A percentile compares a stretch with the other conserved stretches of the same genome.
These are phyloP conservation scores for Pterophyllum scalare DNA, from an alignment of 2,113 vertebrate genomes.

Conservation along the genomic window DNA sequence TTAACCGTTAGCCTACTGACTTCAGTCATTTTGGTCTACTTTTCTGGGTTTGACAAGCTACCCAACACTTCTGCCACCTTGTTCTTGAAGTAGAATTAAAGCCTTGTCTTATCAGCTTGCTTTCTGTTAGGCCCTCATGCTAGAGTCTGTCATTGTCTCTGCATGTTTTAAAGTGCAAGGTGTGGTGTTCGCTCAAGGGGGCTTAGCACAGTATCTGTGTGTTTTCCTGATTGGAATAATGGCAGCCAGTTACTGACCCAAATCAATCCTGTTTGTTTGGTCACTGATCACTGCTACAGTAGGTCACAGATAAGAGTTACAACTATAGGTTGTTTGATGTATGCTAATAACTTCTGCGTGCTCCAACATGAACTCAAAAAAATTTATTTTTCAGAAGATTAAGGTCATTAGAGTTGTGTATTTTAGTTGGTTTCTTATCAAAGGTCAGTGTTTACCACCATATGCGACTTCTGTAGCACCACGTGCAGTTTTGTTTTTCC, in stretches of 20 bases:
- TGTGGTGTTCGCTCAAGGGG: constrained; percentile 48
- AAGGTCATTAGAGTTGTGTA: neutral
- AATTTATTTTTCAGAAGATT: neutral
- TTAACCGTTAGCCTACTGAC: neutral
- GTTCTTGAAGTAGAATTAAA: neutral
- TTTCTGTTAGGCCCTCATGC: neutral
- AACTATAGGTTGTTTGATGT: neutral
- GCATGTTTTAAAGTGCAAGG: constrained; percentile 55
- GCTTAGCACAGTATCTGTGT: neutral
- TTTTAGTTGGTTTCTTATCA: constrained; percentile 36
- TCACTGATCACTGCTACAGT: constrained; percentile 29
- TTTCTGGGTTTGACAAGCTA: constrained; percentile 8
- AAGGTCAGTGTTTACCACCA: constrained; percentile 29
- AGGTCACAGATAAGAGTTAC: constrained; percentile 22
- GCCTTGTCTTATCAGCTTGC: constrained; percentile 18
- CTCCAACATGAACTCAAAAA: neutral
- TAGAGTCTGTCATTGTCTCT: constrained; percentile 26
- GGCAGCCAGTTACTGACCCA: constrained; percentile 50
- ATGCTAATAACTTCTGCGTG: neutral
- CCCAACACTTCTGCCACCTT: neutral
- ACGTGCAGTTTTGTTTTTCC: constrained; percentile 50
- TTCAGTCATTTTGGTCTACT: neutral
- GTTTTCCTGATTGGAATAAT: constrained; percentile 41
- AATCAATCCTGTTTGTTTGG: constrained; percentile 31
- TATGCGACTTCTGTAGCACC: neutral